These are phyloP conservation scores for Synaphobranchus kaupii DNA, from an alignment of 2,797 vertebrate genomes.

Conservation along the genomic window DNA sequence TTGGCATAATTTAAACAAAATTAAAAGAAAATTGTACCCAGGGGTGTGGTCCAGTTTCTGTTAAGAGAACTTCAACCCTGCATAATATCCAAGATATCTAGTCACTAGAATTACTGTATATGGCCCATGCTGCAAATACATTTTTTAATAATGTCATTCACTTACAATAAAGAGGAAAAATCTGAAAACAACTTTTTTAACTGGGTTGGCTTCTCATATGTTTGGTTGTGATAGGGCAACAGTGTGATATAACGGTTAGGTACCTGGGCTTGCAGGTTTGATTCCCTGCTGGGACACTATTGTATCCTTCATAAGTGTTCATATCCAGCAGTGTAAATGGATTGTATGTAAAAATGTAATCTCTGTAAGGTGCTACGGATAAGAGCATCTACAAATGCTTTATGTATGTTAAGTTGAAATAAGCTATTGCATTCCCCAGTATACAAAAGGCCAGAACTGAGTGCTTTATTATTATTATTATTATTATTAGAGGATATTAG, in stretches of 20 bases:
- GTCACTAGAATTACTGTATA: neutral
- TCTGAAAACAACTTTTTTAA: neutral
- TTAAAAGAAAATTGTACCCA: too few relatives aligned
- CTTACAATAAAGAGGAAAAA: constrained; percentile 19
- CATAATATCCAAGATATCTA: neutral
- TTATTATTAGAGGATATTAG: neutral
- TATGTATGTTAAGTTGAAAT: neutral
- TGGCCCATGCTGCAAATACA: constrained; percentile 16
- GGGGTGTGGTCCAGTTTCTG: too few relatives aligned
- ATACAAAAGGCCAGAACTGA: neutral
- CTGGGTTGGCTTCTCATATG: neutral
- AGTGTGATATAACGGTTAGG: neutral
- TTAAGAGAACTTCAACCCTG: neutral
- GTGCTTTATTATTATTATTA: neutral
- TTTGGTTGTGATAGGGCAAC: neutral
- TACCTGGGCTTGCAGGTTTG: neutral
- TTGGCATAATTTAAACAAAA: too few relatives aligned
- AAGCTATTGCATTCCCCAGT: neutral
- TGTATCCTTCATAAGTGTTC: neutral
- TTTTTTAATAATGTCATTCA: neutral
- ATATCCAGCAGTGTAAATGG: too few relatives aligned
- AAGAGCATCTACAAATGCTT: neutral
- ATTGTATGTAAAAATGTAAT: neutral
- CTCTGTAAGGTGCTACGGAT: neutral
- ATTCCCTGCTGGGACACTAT: neutral